Base-by-base conservation (phyloP, 92 coral and sea anemone genomes). In the Zoanthus solanderi region DNA sequence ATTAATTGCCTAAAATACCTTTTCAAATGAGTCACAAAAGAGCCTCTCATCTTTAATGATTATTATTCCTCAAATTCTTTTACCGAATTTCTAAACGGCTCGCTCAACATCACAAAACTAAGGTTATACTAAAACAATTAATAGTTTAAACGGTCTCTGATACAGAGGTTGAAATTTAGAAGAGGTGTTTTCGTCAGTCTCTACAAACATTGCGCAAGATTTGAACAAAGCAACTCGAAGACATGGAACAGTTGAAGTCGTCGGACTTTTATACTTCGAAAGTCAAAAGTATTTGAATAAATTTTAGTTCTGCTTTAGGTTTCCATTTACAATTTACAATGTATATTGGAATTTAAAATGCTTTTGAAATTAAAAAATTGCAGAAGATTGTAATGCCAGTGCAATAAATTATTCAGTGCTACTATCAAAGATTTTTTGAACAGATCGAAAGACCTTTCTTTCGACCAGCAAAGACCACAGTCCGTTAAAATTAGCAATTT, bases 1-100 rank as follows among this genome's bases (percentile, higher is more conserved):
- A 92, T 92, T 90, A 58, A 92, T 92, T 63, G 65, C 47, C 76
- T 68, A 79, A 92, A 90, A 94, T 92, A 89, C 91, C 93, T 83
- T 88, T 85, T 91, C 82, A 82, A 68, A 76, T 78, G 76, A 94
- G 92, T 94, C 92, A 94, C 86, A 86, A 79, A 83, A 37, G 42
- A 72, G 69, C 75, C 13, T 30, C 85, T 47, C 69, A 47, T 67
- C 68, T 71, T 76, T 75, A 45, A 54, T 54, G 23, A 44, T 57
- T 45, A 81, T 81, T 81, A 81, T 81, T 66, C 85, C 85, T 81
- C 85, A 81, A 81, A 75, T 81, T 42, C 12, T 37, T 18, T 10
- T 46, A 14, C 44, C 47, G 29, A 81, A 63, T 81, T 81, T 65
- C 85, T 46, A 65, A 67, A 48, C 29, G 42, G 46, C 32, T 12